Evolutionary conservation across 2,797 vertebrate species (phyloP).

Genomic region (Caiman crocodilus): DNA sequence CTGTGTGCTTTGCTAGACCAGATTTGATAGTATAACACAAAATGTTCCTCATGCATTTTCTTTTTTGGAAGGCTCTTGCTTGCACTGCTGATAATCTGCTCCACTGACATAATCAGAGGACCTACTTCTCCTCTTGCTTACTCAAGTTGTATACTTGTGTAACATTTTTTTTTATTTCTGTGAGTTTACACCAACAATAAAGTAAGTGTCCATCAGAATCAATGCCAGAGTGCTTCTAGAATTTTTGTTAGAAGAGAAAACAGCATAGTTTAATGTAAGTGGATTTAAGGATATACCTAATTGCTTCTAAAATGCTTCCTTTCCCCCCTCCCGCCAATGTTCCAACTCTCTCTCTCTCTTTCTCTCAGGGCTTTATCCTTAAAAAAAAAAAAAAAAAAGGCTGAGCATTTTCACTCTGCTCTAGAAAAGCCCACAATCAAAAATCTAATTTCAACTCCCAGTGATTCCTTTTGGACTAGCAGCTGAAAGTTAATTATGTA

Average conservation of each 20-base stretch:
- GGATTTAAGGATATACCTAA: accelerated
- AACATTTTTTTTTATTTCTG: accelerated
- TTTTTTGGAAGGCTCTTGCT: background rate
- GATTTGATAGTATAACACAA: background rate
- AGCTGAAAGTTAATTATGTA: background rate
- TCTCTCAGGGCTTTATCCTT: background rate
- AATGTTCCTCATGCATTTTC: background rate
- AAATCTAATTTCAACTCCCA: background rate
- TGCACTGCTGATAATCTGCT: background rate
- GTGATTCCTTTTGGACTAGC: background rate
- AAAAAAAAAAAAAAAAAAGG: background rate
- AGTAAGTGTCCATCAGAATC: background rate
- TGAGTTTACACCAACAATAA: background rate
- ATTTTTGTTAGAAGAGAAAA: background rate
- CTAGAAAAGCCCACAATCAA: background rate
- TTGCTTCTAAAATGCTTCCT: background rate
- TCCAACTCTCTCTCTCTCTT: background rate
- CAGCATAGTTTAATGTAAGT: background rate
- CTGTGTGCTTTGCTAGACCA: too few species aligned
- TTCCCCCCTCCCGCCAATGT: too few species aligned
- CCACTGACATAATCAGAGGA: background rate
- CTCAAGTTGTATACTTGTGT: background rate
- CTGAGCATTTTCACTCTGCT: background rate
- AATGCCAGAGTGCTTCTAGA: accelerated
- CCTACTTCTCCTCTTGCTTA: background rate